Evolutionary conservation across 35 echinoderm and acorn worm genomes (phyloP).

Genomic region (Diadema setosum): DNA sequence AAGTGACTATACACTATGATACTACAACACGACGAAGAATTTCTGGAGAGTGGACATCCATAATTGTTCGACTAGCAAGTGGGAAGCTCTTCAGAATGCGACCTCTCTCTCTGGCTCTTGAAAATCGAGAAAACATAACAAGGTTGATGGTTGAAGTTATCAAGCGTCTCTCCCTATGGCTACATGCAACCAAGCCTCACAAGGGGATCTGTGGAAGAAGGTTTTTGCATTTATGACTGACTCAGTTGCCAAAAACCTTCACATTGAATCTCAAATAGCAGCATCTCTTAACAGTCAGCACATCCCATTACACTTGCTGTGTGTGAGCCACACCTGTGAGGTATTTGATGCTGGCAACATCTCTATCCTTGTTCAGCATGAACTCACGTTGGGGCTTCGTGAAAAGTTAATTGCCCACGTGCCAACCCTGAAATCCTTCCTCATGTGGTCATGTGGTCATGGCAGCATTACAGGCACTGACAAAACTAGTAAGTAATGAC

Average conservation of each 20-base stretch:
- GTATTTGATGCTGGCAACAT: background rate
- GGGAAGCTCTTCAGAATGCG: background rate
- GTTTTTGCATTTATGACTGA: background rate
- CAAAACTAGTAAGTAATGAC: background rate
- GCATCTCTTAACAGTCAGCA: background rate
- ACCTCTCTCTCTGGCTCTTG: background rate
- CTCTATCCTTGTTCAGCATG: background rate
- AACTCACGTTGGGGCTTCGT: background rate
- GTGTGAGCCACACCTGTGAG: background rate
- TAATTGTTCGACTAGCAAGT: background rate
- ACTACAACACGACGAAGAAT: background rate
- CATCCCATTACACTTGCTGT: background rate
- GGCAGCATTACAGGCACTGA: conserved; percentile 17
- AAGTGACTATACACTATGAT: background rate
- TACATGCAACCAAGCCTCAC: background rate
- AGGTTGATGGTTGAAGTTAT: background rate
- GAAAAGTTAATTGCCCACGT: background rate
- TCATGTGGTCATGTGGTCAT: background rate
- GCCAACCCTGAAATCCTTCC: background rate
- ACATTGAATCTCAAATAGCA: background rate
- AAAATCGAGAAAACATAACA: background rate
- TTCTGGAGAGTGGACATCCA: background rate
- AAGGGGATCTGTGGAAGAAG: background rate
- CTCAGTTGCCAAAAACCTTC: background rate
- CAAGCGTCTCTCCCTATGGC: background rate